Evolutionary conservation across 1,140 invertebrate genomes (phyloP).

Genomic region (Metaphire vulgaris): DNA sequence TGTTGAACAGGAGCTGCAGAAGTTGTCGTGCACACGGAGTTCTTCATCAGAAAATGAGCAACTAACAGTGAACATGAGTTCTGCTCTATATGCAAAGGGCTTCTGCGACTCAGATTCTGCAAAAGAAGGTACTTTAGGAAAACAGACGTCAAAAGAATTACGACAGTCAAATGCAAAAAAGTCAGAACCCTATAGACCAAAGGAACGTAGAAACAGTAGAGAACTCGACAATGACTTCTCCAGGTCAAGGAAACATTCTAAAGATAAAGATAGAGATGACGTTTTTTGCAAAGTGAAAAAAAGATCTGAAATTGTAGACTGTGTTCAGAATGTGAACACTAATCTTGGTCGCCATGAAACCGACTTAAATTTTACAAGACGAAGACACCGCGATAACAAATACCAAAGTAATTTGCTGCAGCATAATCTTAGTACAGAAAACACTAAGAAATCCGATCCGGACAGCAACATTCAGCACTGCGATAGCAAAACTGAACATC

Average conservation of each 20-base stretch:
- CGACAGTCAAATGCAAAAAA: neutral
- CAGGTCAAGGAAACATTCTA: neutral
- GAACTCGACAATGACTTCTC: neutral
- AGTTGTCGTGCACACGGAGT: neutral
- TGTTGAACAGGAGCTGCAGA: neutral
- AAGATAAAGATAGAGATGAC: neutral
- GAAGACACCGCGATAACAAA: neutral
- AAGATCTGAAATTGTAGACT: neutral
- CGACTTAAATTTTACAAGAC: neutral
- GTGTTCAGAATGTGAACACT: neutral
- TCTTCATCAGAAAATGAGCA: neutral
- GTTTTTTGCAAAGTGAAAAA: neutral
- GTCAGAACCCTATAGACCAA: neutral
- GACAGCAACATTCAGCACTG: neutral
- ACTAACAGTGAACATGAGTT: constrained; percentile 1
- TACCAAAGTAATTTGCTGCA: neutral
- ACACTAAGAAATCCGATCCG: too few relatives aligned
- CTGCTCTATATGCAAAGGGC: constrained; percentile 5
- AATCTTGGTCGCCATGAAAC: neutral
- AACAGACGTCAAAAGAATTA: neutral
- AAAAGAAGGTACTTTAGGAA: neutral
- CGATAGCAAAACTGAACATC: constrained; percentile 48
- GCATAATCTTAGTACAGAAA: too few relatives aligned
- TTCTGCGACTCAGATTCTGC: neutral
- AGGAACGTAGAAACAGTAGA: neutral